These are phyloP conservation scores for Ornithoptera alexandrae DNA, from an alignment of 2,888 invertebrate genomes.

Conservation along the genomic window DNA sequence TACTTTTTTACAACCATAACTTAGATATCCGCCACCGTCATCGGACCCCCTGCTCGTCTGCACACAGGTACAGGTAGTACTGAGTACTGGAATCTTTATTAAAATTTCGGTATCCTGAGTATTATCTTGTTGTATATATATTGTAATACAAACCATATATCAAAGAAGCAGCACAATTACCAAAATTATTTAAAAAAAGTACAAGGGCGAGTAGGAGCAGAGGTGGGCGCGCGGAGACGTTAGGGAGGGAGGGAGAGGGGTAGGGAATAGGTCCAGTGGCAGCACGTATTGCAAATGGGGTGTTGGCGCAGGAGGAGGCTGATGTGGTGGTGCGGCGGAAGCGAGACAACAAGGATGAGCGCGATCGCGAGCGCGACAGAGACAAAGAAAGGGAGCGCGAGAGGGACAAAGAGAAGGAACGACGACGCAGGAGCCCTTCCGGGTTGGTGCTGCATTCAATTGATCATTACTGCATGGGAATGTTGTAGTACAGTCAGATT, in stretches of 20 bases:
- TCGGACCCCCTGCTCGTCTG: not conserved
- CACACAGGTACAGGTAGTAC: not conserved
- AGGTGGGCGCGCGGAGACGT: not conserved
- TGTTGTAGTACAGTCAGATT: no score
- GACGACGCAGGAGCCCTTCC: constrained; percentile 44
- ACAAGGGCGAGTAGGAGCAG: not conserved
- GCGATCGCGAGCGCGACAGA: constrained; percentile 44
- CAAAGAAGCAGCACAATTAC: no score
- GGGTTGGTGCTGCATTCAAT: constrained; percentile 50
- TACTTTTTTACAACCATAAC: no score
- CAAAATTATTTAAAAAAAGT: not conserved
- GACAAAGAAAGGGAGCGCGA: constrained; percentile 53
- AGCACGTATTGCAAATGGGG: not conserved
- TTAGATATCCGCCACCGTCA: not conserved
- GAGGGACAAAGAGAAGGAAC: constrained; percentile 35
- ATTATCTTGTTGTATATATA: no score
- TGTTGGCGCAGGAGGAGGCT: constrained; percentile 83
- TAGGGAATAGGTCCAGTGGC: no score
- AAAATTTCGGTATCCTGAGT: no score
- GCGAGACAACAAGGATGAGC: constrained; percentile 60
- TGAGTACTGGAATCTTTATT: no score
- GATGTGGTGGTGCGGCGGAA: constrained; percentile 79
- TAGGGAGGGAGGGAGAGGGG: not conserved
- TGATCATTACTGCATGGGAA: no score
- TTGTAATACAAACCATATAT: no score